A percentile compares a stretch with the other conserved stretches of the same genome.
These are phyloP conservation scores for Pempheris klunzingeri DNA, from an alignment of 2,797 vertebrate species.

Conservation along the genomic window DNA sequence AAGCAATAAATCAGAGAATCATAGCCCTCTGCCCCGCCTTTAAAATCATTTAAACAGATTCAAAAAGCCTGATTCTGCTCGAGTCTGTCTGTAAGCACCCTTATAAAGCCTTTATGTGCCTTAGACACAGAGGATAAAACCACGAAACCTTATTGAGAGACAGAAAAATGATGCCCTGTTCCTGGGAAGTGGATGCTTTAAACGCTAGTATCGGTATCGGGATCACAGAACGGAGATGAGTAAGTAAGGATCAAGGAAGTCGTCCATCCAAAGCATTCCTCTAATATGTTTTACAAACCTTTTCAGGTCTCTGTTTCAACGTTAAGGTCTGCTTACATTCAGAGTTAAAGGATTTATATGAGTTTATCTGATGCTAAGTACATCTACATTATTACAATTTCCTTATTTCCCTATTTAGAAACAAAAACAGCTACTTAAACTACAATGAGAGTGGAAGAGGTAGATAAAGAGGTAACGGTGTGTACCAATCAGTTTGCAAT, in stretches of 20 bases:
- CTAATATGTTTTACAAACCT: conserved; percentile 79
- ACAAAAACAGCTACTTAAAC: conserved; percentile 50
- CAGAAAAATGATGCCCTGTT: conserved; percentile 71
- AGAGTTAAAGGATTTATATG: conserved; percentile 52
- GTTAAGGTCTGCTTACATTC: conserved; percentile 41
- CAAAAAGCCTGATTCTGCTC: conserved; percentile 85
- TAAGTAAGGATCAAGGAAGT: conserved; percentile 76
- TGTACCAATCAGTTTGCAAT: conserved; percentile 55
- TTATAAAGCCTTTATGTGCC: conserved; percentile 87
- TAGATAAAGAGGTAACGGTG: conserved; percentile 47
- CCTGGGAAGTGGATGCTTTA: conserved; percentile 70
- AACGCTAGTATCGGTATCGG: conserved; percentile 69
- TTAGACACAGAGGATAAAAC: conserved; percentile 78
- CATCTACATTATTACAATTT: conserved; percentile 47
- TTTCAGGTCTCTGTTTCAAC: conserved; percentile 70
- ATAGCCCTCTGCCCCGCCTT: conserved; percentile 83
- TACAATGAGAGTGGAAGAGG: conserved; percentile 46
- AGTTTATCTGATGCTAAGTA: conserved; percentile 64
- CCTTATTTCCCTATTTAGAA: conserved; percentile 63
- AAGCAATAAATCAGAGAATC: conserved; percentile 86
- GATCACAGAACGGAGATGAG: conserved; percentile 73
- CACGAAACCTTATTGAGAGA: conserved; percentile 78
- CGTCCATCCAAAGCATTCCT: conserved; percentile 71
- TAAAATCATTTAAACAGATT: conserved; percentile 89
- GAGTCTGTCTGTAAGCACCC: conserved; percentile 85